These are phyloP conservation scores for Mechanitis mazaeus DNA, from an alignment of 2,888 invertebrate species.

Conservation along the genomic window DNA sequence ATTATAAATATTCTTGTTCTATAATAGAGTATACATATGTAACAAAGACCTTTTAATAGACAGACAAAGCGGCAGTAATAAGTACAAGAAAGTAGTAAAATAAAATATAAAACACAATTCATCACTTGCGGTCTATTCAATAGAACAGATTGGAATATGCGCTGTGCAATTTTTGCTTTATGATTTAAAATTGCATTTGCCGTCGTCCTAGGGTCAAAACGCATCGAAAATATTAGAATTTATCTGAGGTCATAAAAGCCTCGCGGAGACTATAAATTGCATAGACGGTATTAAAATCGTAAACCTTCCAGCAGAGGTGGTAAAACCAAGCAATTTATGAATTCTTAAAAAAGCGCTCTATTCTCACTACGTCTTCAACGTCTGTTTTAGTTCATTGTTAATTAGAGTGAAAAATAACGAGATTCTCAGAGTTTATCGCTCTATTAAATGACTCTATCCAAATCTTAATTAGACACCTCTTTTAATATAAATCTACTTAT, in stretches of 20 bases:
- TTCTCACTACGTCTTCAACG: too few relatives aligned
- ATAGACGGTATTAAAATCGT: constrained; percentile 32
- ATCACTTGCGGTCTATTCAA: constrained; percentile 38
- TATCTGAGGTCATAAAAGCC: constrained; percentile 30
- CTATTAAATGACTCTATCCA: too few relatives aligned
- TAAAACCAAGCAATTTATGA: constrained; percentile 19
- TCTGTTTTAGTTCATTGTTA: too few relatives aligned
- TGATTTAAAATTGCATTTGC: constrained; percentile 62
- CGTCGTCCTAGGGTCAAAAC: constrained; percentile 34
- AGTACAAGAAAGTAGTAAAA: neutral
- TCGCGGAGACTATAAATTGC: constrained; percentile 28
- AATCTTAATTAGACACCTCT: too few relatives aligned
- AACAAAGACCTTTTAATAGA: too few relatives aligned
- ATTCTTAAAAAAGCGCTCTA: constrained; percentile 7
- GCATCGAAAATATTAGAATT: constrained; percentile 39
- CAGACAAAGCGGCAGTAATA: neutral
- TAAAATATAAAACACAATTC: constrained; percentile 36
- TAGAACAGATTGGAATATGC: constrained; percentile 45
- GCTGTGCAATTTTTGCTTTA: constrained; percentile 48
- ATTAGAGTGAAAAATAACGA: too few relatives aligned
- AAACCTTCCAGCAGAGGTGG: constrained; percentile 24
- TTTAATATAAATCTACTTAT: too few relatives aligned
- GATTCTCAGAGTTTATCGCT: too few relatives aligned
- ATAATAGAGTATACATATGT: too few relatives aligned
- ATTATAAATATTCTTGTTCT: too few relatives aligned